Percentiles rank a stretch among this genome's conserved stretches.
Conservation (phyloP, 2,888 invertebrate species). For the Amiota minor region DNA sequence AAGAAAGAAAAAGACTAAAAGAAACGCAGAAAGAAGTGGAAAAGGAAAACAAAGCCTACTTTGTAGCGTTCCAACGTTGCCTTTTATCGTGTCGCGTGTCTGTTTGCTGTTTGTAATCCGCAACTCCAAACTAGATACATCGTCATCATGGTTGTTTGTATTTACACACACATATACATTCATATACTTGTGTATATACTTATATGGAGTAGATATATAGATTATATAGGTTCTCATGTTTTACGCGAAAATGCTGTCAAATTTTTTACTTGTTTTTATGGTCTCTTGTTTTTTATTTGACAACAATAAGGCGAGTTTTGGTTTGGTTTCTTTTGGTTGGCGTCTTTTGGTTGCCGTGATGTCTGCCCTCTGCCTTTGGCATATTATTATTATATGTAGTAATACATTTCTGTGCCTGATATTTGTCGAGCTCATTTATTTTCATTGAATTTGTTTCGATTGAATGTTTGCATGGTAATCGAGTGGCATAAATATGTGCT, state of each 20-base stretch:
- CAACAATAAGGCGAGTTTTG: background rate
- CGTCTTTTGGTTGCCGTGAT: conserved; percentile 31
- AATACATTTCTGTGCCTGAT: conserved; percentile 34
- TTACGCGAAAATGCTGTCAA: conserved; percentile 53
- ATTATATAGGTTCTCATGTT: conserved; percentile 23
- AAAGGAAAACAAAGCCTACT: conserved; percentile 22
- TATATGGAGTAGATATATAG: background rate
- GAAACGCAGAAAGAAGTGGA: background rate
- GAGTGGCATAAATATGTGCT: conserved; percentile 51
- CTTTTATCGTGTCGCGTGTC: conserved; percentile 52
- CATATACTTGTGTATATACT: background rate
- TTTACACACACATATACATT: background rate
- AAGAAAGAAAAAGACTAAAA: background rate
- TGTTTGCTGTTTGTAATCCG: conserved; percentile 58
- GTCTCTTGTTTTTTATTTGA: conserved; percentile 9
- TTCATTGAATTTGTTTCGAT: conserved; percentile 65
- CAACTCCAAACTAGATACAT: conserved; percentile 23
- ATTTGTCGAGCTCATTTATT: conserved; percentile 66
- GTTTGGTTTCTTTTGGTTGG: background rate
- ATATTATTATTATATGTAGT: conserved; percentile 6
- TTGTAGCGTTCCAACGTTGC: conserved; percentile 29
- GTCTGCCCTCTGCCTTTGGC: conserved; percentile 17
- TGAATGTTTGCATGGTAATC: conserved; percentile 66
- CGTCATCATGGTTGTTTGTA: background rate
- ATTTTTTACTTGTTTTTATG: conserved; percentile 48